phyloP scores from a whole-genome alignment of 2,888 invertebrate genomes.

The Epistrophe eligans region DNA sequence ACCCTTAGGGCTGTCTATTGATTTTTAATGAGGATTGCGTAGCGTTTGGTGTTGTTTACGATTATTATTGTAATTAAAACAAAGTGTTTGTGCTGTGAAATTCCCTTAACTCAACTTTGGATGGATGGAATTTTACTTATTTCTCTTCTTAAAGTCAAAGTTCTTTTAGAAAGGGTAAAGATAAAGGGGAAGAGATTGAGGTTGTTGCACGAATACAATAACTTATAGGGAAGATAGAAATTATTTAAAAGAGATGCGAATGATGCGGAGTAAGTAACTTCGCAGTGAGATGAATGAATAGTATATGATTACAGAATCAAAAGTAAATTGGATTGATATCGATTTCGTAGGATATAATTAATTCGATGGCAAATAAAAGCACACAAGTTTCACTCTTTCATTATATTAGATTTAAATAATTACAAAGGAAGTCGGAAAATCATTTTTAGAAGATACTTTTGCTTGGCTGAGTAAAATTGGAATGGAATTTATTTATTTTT shows the following conservation, averaged over 20 bases:
- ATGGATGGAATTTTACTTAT: slow-evolving; percentile 49
- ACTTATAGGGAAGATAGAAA: slow-evolving; percentile 35
- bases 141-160: neutral
- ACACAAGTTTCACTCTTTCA: neutral
- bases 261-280: neutral
- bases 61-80: slow-evolving; percentile 73
- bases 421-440: neutral
- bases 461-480: neutral
- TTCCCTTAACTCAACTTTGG: slow-evolving; percentile 22
- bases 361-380: slow-evolving; percentile 39
- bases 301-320: slow-evolving; percentile 43
- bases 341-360: slow-evolving; percentile 52
- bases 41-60: slow-evolving; percentile 69
- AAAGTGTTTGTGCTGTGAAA: slow-evolving; percentile 66
- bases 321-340: slow-evolving; percentile 60
- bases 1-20: slow-evolving; percentile 65
- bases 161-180: neutral
- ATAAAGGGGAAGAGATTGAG: neutral
- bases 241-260: neutral
- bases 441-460: neutral
- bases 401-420: slow-evolving; percentile 45
- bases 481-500: neutral
- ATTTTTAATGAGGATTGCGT: slow-evolving; percentile 73
- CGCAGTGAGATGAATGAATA: neutral
- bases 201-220: slow-evolving; percentile 16